A percentile compares a stretch with the other conserved stretches of the same genome.
Conservation (phyloP, 1,140 invertebrate genomes). For the Bombus pascuorum region DNA sequence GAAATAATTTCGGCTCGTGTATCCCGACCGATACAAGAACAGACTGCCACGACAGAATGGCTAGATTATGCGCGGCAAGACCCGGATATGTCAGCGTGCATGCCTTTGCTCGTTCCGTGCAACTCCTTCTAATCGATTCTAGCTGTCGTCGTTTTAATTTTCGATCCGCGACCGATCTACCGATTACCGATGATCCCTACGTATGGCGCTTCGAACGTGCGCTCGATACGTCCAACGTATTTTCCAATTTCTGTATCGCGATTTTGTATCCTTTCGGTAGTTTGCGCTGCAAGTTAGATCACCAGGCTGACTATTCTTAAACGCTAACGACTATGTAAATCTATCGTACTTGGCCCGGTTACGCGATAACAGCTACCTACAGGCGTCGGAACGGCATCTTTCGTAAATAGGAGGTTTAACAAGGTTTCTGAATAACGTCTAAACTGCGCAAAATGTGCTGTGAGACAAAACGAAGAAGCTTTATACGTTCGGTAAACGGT, state of each 20-base stretch:
- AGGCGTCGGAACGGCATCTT: too few species aligned
- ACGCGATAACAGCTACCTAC: too few species aligned
- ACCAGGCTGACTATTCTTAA: neutral
- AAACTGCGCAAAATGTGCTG: neutral
- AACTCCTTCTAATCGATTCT: neutral
- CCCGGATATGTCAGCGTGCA: constrained; percentile 10
- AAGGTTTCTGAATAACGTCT: neutral
- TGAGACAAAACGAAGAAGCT: neutral
- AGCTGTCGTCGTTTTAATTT: neutral
- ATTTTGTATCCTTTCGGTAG: neutral
- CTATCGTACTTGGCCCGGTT: too few species aligned
- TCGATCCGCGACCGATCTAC: neutral
- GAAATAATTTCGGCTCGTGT: constrained; percentile 34
- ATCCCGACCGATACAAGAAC: constrained; percentile 20
- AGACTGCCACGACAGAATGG: neutral
- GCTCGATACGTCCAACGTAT: neutral
- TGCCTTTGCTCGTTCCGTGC: neutral
- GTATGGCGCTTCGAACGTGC: neutral
- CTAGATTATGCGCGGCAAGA: constrained; percentile 25
- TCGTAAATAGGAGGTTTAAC: too few species aligned
- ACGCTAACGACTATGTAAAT: too few species aligned
- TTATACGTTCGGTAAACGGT: neutral
- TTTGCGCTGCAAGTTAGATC: too few species aligned
- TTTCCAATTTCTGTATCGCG: neutral
- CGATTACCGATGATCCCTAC: neutral